Evolutionary conservation across 2,888 invertebrate species (phyloP).

Genomic region (Euphydryas editha): DNA sequence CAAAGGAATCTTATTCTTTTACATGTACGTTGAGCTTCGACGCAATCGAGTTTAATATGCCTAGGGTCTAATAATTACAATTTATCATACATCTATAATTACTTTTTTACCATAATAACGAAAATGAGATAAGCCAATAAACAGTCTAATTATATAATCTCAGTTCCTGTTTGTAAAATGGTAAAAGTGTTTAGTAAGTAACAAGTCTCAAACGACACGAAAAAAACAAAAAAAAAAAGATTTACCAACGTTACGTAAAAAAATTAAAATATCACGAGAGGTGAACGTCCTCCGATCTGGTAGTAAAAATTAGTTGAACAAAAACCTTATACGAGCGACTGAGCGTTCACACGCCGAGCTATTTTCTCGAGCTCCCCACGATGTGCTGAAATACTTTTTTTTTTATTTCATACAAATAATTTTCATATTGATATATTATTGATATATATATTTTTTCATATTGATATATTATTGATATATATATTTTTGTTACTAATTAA

Average conservation of each 20-base stretch:
- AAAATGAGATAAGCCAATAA: neutral
- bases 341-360: slow-evolving; percentile 35
- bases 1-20: too few relatives aligned
- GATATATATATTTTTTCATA: neutral
- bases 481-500: too few relatives aligned
- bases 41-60: too few relatives aligned
- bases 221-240: slow-evolving; percentile 22
- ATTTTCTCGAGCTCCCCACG: slow-evolving; percentile 40
- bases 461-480: too few relatives aligned
- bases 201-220: neutral
- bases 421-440: neutral
- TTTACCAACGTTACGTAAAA: slow-evolving; percentile 49
- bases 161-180: neutral
- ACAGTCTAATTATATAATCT: neutral
- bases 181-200: slow-evolving; percentile 1
- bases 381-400: slow-evolving; percentile 25
- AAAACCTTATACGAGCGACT: slow-evolving; percentile 28
- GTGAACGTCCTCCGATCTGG: slow-evolving; percentile 56
- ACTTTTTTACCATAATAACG: too few relatives aligned
- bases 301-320: slow-evolving; percentile 52
- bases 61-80: too few relatives aligned
- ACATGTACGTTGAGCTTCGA: too few relatives aligned
- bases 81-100: too few relatives aligned
- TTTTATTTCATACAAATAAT: neutral
- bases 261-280: slow-evolving; percentile 56